Percentiles rank a stretch among this genome's conserved stretches.
phyloP scores from a whole-genome alignment of 1,140 invertebrate species.

The Bombus pascuorum region DNA sequence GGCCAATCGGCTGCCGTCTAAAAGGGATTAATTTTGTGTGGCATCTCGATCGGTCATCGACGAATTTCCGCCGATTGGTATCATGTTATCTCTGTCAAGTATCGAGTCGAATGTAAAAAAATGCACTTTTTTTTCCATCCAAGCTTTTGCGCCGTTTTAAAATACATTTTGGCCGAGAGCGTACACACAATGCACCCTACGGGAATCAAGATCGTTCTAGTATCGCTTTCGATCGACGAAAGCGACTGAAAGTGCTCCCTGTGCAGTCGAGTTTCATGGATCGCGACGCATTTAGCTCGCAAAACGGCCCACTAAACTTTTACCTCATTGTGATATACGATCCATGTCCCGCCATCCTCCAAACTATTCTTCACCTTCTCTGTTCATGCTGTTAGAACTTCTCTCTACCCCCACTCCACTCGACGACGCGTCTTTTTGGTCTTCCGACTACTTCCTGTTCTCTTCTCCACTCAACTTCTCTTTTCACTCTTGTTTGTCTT shows the following conservation, averaged over 20 bases:
- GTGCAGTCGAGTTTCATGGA: not conserved
- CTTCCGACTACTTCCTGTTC: not conserved
- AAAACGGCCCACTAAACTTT: constrained; percentile 30
- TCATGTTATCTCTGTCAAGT: not conserved
- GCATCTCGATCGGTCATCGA: not conserved
- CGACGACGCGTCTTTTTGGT: not conserved
- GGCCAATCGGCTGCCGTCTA: not conserved
- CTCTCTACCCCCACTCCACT: not conserved
- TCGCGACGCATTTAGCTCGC: constrained; percentile 14
- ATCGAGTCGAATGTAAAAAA: not conserved
- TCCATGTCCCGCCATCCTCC: not conserved
- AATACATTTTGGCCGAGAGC: not conserved
- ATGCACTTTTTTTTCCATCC: not conserved
- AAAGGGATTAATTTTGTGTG: not conserved
- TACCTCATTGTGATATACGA: constrained; percentile 36
- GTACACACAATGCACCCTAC: not conserved
- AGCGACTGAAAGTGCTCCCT: constrained; percentile 24
- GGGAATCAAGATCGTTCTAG: not conserved
- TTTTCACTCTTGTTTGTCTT: not conserved
- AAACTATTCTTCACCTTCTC: not conserved
- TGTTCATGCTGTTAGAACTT: not conserved
- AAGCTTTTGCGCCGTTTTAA: not conserved
- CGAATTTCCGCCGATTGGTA: not conserved
- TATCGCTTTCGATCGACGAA: not conserved
- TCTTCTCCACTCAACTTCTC: not conserved